Base-by-base conservation (phyloP, 53 echinoderm and acorn worm species). In the Zoroaster sp. region DNA sequence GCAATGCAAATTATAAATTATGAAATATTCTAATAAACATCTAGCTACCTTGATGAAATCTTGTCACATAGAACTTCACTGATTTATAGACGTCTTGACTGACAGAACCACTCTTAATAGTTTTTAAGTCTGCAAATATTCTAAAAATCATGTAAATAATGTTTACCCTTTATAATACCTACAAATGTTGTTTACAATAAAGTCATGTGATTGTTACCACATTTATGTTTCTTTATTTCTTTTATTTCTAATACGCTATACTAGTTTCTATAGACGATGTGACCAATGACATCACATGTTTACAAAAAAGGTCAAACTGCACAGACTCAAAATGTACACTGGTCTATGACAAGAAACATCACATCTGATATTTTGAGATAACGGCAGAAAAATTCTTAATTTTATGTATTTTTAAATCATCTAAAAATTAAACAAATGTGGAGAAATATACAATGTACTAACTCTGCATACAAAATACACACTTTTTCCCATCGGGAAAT, bases 131-230 rank as follows among this genome's bases (percentile, higher is more conserved):
- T 81, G 81, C 81, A 81, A 39, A 81, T 43, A 81, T n/a, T 67
- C 15, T 81, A 40, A 81, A 81, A 9, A 30, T 59, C 40, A 67
- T 81, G 81, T 81, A 81, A 81, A 81, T 81, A 81, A 66, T 17
- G 37, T 81, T 81, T 81, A 35, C 81, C 81, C 81, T 81, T 81
- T 81, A 81, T 81, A 81, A 51, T 74, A 42, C 74, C 44, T 76
- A 76, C 76, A 41, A 76, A 76, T 47, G 46, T 76, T 76, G 76
- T 76, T 76, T 76, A 76, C 76, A 76, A 76, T 76, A 76, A 76
- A 76, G 76, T 47, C 76, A 34, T 32, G 33, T 51, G 34, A 51
- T 31, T 47, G 49, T 52, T 76, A 76, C 76, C 76, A 76, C 76
- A 33, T 31, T 43, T 20, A 13, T 74, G 42, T 43, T 30, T 74